Evolutionary conservation across 1,140 invertebrate species (phyloP), one percentile per base, ranked within the genome.

Genomic region (Apis cerana): DNA sequence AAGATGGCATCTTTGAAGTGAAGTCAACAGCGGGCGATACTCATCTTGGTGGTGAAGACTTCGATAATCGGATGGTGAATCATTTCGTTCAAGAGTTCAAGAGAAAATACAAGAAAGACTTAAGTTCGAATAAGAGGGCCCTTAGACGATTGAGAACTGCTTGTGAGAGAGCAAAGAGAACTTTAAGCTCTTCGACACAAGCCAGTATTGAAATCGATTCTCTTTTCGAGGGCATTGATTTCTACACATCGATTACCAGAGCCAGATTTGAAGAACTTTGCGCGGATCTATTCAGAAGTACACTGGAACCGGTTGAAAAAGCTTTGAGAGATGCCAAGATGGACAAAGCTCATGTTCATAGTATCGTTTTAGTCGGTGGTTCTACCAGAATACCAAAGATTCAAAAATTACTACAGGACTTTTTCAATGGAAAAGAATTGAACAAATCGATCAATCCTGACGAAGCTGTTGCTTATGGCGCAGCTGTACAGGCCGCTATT

Each of bases 1-100:
- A 97, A 80, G 96, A 97, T 77, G 97, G 96, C 85, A 92, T 93
- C 59, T 93, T 93, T 54, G 95, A 91, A 94, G 96, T 97, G 54
- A 96, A 96, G 89, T 96, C 97, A 1, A 97, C 97, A 0, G 96
- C 96, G 83, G 97, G 96, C 59, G 96, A 97, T 85, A 97, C 97
- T 70, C 96, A 97, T 88, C 93, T 98, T 58, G 97, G 97, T 52
- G 98, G 98, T 2, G 97, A 97, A 89, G 97, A 97, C 88, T 97
- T 97, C 87, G 96, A 97, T 83, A 97, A 97, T 89, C 91, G 96
- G 4, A 95, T 97, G 95, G 96, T 97, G 8, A 96, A 95, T 83
- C 95, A 96, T 86, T 96, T 97, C 78, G 93, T 95, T 8, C 93
- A 96, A 75, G 96, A 97, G 89, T 97, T 97, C 93, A 96, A 96